Evolutionary conservation across 2,888 invertebrate species (phyloP).

Genomic region (Tetheella fluctuosa): DNA sequence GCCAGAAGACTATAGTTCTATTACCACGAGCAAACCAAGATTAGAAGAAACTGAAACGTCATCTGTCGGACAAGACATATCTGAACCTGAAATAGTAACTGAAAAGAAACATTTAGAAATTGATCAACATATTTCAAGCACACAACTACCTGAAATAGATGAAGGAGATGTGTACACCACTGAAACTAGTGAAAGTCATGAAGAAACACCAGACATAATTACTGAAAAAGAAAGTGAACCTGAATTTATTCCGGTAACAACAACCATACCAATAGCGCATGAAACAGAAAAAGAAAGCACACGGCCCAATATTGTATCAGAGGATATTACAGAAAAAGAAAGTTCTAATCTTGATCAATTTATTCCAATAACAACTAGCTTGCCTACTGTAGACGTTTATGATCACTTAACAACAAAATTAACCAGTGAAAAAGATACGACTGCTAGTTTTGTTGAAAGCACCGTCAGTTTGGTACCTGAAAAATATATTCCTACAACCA

Average conservation of each 20-base stretch:
- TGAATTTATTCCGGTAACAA: slow-evolving; percentile 23
- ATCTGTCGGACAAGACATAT: slow-evolving; percentile 15
- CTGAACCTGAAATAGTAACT: neutral
- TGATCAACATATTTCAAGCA: slow-evolving; percentile 11
- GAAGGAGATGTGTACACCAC: slow-evolving; percentile 8
- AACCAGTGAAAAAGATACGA: neutral
- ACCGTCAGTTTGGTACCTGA: neutral
- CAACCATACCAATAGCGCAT: slow-evolving; percentile 47
- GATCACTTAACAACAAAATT: neutral
- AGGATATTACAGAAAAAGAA: slow-evolving; percentile 44
- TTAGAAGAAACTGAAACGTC: slow-evolving; percentile 36
- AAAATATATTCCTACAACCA: neutral
- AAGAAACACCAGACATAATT: slow-evolving; percentile 12
- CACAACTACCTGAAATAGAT: slow-evolving; percentile 20
- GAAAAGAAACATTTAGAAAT: neutral
- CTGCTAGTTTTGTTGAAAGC: neutral
- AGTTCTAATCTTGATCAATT: slow-evolving; percentile 21
- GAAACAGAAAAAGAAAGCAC: slow-evolving; percentile 34
- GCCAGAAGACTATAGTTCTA: slow-evolving; percentile 21
- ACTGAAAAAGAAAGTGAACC: slow-evolving; percentile 23
- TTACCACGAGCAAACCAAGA: slow-evolving; percentile 34
- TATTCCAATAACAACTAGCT: slow-evolving; percentile 1
- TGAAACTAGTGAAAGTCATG: slow-evolving; percentile 10
- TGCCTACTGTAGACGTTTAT: neutral
- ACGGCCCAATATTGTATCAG: slow-evolving; percentile 56